Evolutionary conservation across 2,888 invertebrate species (phyloP), one percentile per base, ranked within the genome.

Genomic region (Eupithecia dodoneata): DNA sequence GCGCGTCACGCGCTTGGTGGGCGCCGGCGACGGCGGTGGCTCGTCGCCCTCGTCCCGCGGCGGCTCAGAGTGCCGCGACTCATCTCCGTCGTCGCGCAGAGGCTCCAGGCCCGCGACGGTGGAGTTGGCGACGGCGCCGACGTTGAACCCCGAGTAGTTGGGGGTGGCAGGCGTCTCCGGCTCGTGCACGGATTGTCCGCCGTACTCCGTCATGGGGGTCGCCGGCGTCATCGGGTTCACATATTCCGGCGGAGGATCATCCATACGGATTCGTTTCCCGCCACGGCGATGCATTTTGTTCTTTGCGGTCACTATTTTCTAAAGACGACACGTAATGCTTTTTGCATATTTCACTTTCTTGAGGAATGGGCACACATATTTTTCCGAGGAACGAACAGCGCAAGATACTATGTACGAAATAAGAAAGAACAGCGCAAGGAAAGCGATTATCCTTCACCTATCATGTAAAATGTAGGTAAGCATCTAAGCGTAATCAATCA

Each of bases 211-310:
- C 89, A 95, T 93, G 3, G 96, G 95, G 66, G 94, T 94, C 6
- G 94, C 93, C 67, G 94, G 94, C 47, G 95, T 94, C 92, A 94
- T 92, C 0, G 97, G 97, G 83, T 97, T 97, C 59, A 98, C 98
- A 89, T 98, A 98, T 88, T 98, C 98, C 78, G 97, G 97, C 73
- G 98, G 98, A 78, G 98, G 98, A 92, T 98, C 98, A 93, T 98
- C 98, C 98, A 98, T 98, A 81, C 98, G 97, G 88, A 98, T 98
- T 83, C 98, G 96, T 95, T 98, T 98, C 83, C 98, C 98, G 87
- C 98, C 98, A 85, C 95, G 92, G 81, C 98, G 96, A 91, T 98
- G 97, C 97, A 98, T 97, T 86, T 93, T 96, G 84, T 71, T 76
- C 5, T 59, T 6, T 52, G 52, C 71, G 10, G n/a, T 45, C 9